Base-by-base conservation (phyloP, 2,888 invertebrate genomes). In the Coleophora flavipennella region DNA sequence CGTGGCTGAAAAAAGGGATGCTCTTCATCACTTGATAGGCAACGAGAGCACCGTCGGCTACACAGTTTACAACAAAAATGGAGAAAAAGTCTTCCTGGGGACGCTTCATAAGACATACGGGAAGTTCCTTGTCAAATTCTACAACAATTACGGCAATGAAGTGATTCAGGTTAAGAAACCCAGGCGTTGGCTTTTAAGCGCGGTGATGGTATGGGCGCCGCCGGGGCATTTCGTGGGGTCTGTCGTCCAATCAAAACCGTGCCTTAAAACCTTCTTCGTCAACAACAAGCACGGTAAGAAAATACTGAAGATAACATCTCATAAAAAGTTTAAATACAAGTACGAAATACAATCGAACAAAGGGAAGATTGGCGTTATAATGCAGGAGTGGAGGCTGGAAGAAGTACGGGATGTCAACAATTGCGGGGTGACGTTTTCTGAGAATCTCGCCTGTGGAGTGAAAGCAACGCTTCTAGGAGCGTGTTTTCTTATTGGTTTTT, bases 101-200 rank as follows among this genome's bases (percentile, higher is more conserved):
- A 58, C 67, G 0, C 50, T 60, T 28, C 50, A 56, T 1, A 59
- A 50, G 11, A 39, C 28, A 1, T 54, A 45, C 29, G 53, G 37
- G 9, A 55, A 51, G 20, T 64, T 64, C 39, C 38, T 59, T 20
- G 44, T 78, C 0, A 70, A 57, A 41, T 59, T 78, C 9, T 77
- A 55, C 43, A 78, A 77, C 34, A 42, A 49, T 25, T 76, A 78
- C 37, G 77, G 78, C 0, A 77, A 75, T 28, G 74, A 77, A 49
- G 62, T 76, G 0, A 67, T 77, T 3, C 45, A 66, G 41, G 55
- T 77, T 0, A 56, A 51, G 12, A 59, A 47, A 38, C 57, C 57
- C 3, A 52, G 43, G 33, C 45, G 45, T 1, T 46, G 46, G 0
- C 70, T 54, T 35, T 26, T 55, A 1, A 64, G 62, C 6, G 58